Base-by-base conservation (phyloP, 2,113 vertebrate genomes). In the Symphodus melops region DNA sequence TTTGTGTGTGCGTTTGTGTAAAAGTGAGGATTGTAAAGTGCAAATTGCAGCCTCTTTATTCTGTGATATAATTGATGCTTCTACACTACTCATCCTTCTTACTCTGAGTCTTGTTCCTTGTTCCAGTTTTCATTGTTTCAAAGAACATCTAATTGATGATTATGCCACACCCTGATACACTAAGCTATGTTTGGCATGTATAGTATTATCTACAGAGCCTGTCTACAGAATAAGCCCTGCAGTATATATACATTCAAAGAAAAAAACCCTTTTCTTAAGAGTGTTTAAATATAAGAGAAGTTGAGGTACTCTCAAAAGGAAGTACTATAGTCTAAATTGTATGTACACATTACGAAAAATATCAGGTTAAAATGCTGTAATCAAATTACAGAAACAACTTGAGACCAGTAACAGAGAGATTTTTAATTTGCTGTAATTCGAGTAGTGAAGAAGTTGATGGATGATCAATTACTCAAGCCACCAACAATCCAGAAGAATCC, bases 41-140 rank as follows among this genome's bases (percentile, higher is more conserved):
- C 19, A 8, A 13, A 28, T 48, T 48, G 6, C 46, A 48, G 46
- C 14, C 41, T 39, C 33, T 39, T 20, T 49, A 11, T 48, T 28
- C 64, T 0, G 0, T 61, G 36, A 0, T 5, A 19, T 81, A 78
- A 86, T 86, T 3, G 68, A 63, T 60, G 72, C 61, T 72, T 75
- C 68, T 37, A 57, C 79, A 64, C 71, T 64, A 21, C 41, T 79
- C 2, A 41, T 10, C 1, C 11, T 41, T 11, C 39, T 41, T 25
- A 25, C n/a, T n/a, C n/a, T n/a, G n/a, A n/a, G n/a, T n/a, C n/a
- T n/a, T n/a, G n/a, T n/a, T n/a, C n/a, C n/a, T n/a, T 4, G 60
- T 69, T 21, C 69, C 39, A 16, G 66, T 28, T 79, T 53, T 58
- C 48, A 33, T 58, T 21, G 70, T 49, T 56, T 12, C 3, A 4